These are phyloP conservation scores for Onychomys leucogaster DNA, from an alignment of 2,797 vertebrate genomes.

Conservation along the genomic window DNA sequence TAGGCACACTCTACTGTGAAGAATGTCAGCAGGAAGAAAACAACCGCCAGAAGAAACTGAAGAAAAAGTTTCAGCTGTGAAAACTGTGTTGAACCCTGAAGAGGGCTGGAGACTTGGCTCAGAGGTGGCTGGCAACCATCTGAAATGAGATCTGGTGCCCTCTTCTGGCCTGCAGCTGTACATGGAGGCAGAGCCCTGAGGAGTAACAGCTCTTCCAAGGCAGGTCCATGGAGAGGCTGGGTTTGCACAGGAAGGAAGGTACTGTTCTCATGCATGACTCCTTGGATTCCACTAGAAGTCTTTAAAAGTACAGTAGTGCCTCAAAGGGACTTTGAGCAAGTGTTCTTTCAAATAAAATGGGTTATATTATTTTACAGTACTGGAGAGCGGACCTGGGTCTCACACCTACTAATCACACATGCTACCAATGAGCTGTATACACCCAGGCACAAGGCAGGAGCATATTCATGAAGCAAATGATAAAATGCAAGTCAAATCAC, in stretches of 20 bases:
- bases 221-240: not conserved
- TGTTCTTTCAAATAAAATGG: conserved; percentile 18
- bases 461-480: not conserved
- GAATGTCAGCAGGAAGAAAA: not conserved
- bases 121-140: not conserved
- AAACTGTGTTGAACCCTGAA: not conserved
- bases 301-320: not conserved
- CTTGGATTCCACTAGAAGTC: not conserved
- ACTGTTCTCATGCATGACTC: not conserved
- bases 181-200: not conserved
- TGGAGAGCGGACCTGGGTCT: not conserved
- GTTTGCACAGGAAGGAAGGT: not conserved
- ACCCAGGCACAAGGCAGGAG: not conserved
- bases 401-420: too few relatives aligned
- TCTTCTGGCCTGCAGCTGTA: not conserved
- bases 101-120: not conserved
- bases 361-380: too few relatives aligned
- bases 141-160: not conserved
- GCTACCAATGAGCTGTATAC: not conserved
- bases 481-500: conserved; percentile 1
- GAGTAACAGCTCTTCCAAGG: not conserved
- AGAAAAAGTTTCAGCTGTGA: conserved; percentile 27
- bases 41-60: not conserved
- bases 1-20: not conserved
- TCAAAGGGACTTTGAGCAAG: conserved; percentile 15